These are phyloP conservation scores for Palloptera scutellata DNA, from an alignment of 2,888 invertebrate species.

Conservation along the genomic window DNA sequence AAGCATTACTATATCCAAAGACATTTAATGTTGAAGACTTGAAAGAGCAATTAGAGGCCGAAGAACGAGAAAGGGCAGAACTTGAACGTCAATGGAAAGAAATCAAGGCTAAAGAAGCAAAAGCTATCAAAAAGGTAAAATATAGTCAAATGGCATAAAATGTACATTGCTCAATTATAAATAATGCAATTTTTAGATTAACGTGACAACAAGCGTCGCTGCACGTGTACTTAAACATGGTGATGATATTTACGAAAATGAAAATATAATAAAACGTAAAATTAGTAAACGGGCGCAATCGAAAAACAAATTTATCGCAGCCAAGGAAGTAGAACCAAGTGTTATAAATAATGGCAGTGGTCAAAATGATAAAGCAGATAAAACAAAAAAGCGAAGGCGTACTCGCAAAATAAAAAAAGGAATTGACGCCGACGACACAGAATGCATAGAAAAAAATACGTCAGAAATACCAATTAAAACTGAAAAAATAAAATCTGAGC, in stretches of 20 bases:
- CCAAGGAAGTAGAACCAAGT: background rate
- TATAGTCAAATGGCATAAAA: slow-evolving; percentile 2
- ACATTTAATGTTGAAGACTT: slow-evolving; percentile 74
- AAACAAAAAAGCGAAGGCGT: background rate
- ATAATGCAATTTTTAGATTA: slow-evolving; percentile 32
- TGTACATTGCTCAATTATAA: background rate
- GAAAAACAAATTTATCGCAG: background rate
- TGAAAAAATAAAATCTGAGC: slow-evolving; percentile 4
- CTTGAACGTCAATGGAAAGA: slow-evolving; percentile 45
- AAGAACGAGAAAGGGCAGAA: slow-evolving; percentile 58
- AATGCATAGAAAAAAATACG: slow-evolving; percentile 2
- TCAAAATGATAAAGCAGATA: background rate
- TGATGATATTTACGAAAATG: slow-evolving; percentile 56
- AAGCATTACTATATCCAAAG: slow-evolving; percentile 75
- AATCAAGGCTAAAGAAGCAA: slow-evolving; percentile 45
- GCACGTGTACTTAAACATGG: slow-evolving; percentile 47
- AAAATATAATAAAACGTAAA: slow-evolving; percentile 49
- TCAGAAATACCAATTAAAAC: slow-evolving; percentile 4
- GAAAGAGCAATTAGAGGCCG: slow-evolving; percentile 67
- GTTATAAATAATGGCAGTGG: background rate
- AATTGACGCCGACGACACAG: background rate
- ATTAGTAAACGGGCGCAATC: slow-evolving; percentile 23
- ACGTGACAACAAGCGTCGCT: slow-evolving; percentile 43
- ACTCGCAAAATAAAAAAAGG: background rate
- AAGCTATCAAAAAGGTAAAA: slow-evolving; percentile 50